Evolutionary conservation across 2,113 vertebrate genomes (phyloP).

Genomic region (Nerophis lumbriciformis): DNA sequence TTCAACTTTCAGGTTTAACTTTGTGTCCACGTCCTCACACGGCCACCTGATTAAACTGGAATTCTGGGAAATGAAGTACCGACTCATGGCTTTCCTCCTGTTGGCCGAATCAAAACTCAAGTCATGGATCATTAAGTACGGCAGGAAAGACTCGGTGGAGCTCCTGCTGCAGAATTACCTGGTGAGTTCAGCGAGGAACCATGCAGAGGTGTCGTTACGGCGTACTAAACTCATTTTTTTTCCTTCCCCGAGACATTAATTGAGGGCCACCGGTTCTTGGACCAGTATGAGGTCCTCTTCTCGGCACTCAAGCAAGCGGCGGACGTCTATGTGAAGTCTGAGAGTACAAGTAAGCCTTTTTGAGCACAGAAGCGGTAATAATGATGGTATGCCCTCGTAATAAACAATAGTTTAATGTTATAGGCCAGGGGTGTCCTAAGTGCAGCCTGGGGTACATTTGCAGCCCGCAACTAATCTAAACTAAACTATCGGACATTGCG

Average conservation of each 20-base stretch:
- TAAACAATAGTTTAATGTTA: conserved; percentile 58
- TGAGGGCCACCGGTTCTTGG: conserved; percentile 93
- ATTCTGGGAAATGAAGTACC: conserved; percentile 96
- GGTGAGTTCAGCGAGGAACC: conserved; percentile 67
- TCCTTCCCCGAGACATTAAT: conserved; percentile 78
- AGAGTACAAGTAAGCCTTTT: conserved; percentile 82
- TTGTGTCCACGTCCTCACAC: conserved; percentile 86
- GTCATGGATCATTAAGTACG: conserved; percentile 98
- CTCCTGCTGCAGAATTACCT: conserved; percentile 89
- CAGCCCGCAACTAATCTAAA: too few species aligned
- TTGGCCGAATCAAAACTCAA: conserved; percentile 96
- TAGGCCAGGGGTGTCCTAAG: conserved; percentile 35
- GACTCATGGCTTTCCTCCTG: conserved; percentile 88
- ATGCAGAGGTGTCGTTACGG: background rate
- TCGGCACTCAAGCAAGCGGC: conserved; percentile 85
- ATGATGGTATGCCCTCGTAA: conserved; percentile 14
- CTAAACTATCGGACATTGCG: too few species aligned
- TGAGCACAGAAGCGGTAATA: background rate
- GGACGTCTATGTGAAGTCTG: conserved; percentile 87
- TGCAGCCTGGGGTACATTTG: too few species aligned
- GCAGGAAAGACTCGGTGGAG: conserved; percentile 90
- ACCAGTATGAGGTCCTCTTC: conserved; percentile 91
- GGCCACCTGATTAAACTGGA: conserved; percentile 94
- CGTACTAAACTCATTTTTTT: background rate
- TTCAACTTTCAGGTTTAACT: conserved; percentile 82